Evolutionary conservation across 2,113 vertebrate species (phyloP).

Genomic region (Epinephelus cyanopodus): DNA sequence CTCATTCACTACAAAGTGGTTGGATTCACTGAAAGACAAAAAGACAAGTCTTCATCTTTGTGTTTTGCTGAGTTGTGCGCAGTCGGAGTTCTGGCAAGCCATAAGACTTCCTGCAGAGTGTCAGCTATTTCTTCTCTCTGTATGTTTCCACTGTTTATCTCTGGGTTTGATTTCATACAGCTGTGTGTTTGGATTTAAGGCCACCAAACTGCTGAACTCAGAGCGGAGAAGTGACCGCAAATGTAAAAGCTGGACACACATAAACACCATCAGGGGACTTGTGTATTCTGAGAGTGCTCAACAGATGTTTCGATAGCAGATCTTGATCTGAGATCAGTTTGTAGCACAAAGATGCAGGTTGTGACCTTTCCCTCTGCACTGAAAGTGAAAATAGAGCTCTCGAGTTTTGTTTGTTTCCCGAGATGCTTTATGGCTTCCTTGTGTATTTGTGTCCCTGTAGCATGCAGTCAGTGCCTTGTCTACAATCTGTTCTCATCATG

Average conservation of each 20-base stretch:
- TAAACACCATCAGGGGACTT: conserved; percentile 19
- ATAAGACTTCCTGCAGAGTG: neutral
- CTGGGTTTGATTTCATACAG: conserved; percentile 30
- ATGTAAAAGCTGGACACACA: conserved; percentile 6
- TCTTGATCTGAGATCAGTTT: conserved; percentile 14
- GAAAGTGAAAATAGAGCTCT: neutral
- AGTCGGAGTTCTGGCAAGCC: conserved; percentile 1
- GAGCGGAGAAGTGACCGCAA: neutral
- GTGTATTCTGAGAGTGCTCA: neutral
- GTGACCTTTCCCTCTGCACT: conserved; percentile 16
- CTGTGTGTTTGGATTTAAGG: conserved; percentile 45
- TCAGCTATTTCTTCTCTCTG: neutral
- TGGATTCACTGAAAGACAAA: neutral
- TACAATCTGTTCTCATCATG: neutral
- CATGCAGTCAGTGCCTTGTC: neutral
- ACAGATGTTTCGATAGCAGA: conserved; percentile 22
- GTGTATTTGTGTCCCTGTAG: neutral
- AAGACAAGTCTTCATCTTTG: neutral
- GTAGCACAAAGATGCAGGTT: conserved; percentile 15
- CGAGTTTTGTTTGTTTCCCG: neutral
- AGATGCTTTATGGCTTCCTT: neutral
- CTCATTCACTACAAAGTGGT: neutral
- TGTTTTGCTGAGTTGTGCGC: conserved; percentile 11
- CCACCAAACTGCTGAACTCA: conserved; percentile 6
- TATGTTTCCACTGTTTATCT: conserved; percentile 59